These are phyloP conservation scores for Melanchra persicariae DNA, from an alignment of 2,888 invertebrate species.

Conservation along the genomic window DNA sequence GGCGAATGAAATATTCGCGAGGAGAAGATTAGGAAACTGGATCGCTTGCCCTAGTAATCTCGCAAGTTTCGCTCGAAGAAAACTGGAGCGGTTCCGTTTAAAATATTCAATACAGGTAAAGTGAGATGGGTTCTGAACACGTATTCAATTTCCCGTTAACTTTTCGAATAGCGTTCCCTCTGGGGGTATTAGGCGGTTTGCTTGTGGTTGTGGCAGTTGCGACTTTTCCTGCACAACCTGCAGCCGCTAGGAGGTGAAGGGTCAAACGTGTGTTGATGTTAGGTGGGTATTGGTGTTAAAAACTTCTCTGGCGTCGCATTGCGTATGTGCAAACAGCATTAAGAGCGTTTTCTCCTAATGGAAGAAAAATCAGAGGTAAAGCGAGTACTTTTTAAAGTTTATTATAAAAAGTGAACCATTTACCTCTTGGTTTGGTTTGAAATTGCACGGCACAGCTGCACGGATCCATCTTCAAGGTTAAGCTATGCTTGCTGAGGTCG, in stretches of 20 bases:
- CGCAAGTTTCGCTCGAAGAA: slow-evolving; percentile 36
- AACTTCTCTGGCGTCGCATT: slow-evolving; percentile 6
- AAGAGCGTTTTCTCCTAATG: background rate
- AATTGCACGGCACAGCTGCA: too few relatives aligned
- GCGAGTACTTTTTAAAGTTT: too few relatives aligned
- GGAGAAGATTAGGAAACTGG: slow-evolving; percentile 45
- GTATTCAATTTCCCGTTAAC: slow-evolving; percentile 61
- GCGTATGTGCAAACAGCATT: slow-evolving; percentile 20
- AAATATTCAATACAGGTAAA: slow-evolving; percentile 64
- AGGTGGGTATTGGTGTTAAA: background rate
- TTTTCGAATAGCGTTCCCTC: slow-evolving; percentile 30
- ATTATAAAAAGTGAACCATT: too few relatives aligned
- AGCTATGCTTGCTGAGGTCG: too few relatives aligned
- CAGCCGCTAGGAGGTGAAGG: background rate
- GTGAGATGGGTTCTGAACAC: slow-evolving; percentile 57
- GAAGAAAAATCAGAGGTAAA: too few relatives aligned
- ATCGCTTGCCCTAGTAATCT: slow-evolving; percentile 43
- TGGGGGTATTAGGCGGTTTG: slow-evolving; percentile 1
- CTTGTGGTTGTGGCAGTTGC: background rate
- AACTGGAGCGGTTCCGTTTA: slow-evolving; percentile 34
- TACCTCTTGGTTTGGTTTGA: too few relatives aligned
- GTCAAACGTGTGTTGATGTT: background rate
- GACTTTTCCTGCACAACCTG: slow-evolving; percentile 27
- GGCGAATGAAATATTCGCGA: slow-evolving; percentile 55
- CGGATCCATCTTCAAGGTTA: too few relatives aligned